Evolutionary conservation across 2,888 invertebrate species (phyloP), one percentile per base, ranked within the genome.

Genomic region (Drosophila suboccidentalis): DNA sequence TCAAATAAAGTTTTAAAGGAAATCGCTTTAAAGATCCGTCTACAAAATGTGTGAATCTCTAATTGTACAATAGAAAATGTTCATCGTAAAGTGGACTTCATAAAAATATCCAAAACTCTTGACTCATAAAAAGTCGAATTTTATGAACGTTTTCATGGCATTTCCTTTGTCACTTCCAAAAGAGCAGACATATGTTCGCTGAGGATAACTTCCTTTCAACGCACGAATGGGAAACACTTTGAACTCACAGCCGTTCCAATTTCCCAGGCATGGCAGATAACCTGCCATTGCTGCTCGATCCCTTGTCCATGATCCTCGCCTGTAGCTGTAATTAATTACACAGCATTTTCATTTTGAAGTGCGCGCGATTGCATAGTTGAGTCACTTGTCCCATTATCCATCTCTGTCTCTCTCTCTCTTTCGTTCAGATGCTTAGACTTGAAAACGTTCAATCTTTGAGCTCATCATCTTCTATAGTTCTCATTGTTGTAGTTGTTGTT

Each of bases 271-370:
- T 57, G 6, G 26, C 26, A 15, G 10, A 41, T 50, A 47, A 71
- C 76, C 69, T 80, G 80, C 72, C 63, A 5, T 13, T 10, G 13
- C 13, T 19, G 19, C 53, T 22, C 3, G 2, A 4, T 19, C 41
- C 32, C 63, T 62, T 53, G 55, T 29, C 57, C 60, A 22, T 51
- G 26, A 38, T 59, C 34, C 49, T 59, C 29, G 34, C 13, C 51
- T 62, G 68, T 71, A 67, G 71, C 66, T 75, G 71, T 69, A 81
- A 88, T 90, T 88, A 89, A 90, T 90, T 89, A 89, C 80, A 82
- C 83, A 82, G 83, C 85, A 86, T 87, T 89, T 86, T 84, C 82
- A 87, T 90, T 84, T 86, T 86, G 69, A 73, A 78, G 78, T 81
- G 78, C 75, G 76, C 67, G 59, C 62, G 65, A 36, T 62, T 50